These are phyloP conservation scores for Adela reaumurella DNA, from an alignment of 2,888 invertebrate species.

Conservation along the genomic window DNA sequence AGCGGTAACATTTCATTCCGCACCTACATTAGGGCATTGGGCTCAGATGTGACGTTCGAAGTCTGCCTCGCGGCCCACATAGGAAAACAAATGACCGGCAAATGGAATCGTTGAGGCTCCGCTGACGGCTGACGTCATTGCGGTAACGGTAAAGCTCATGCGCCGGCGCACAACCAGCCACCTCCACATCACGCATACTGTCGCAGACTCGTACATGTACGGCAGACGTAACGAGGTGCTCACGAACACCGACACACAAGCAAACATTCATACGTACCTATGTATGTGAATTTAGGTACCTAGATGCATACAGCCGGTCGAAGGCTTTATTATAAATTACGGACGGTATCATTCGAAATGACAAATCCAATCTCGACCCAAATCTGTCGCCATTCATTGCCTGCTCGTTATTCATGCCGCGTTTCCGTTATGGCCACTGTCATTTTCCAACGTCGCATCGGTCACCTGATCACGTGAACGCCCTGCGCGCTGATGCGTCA, in stretches of 20 bases:
- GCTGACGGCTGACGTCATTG: slow-evolving; percentile 47
- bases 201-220: slow-evolving; percentile 16
- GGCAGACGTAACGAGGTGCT: neutral
- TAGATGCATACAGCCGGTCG: too few relatives aligned
- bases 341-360: slow-evolving; percentile 25
- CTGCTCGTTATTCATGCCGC: neutral
- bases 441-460: neutral
- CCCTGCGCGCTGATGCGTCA: too few relatives aligned
- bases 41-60: neutral
- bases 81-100: neutral
- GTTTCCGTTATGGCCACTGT: neutral
- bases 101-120: neutral
- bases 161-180: slow-evolving; percentile 24
- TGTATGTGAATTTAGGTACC: too few relatives aligned
- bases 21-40: too few relatives aligned
- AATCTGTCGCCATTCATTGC: slow-evolving; percentile 24
- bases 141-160: slow-evolving; percentile 54
- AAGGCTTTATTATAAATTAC: slow-evolving; percentile 37
- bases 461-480: too few relatives aligned
- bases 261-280: too few relatives aligned
- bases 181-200: slow-evolving; percentile 21
- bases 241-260: too few relatives aligned
- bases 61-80: neutral
- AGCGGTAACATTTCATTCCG: too few relatives aligned
- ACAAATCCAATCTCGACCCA: slow-evolving; percentile 39